These are phyloP conservation scores for Drosophila nebulosa DNA, from an alignment of 1,140 invertebrate species.

Conservation along the genomic window DNA sequence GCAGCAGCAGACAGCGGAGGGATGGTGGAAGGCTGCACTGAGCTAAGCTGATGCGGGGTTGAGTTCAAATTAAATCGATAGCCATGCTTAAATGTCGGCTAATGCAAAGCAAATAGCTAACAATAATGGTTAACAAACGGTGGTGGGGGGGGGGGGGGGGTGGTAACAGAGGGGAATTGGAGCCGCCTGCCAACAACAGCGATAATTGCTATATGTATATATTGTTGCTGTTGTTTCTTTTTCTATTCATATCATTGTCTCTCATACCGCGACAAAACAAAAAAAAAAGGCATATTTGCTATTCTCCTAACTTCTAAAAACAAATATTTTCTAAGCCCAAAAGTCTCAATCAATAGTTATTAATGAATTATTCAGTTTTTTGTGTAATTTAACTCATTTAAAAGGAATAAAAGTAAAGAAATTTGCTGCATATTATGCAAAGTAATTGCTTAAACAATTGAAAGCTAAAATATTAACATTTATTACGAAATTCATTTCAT, in stretches of 20 bases:
- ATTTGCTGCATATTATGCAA: no score
- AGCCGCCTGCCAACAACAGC: slow-evolving; percentile 72
- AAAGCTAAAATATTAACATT: no score
- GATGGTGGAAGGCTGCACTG: not conserved
- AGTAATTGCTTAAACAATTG: no score
- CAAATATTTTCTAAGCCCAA: no score
- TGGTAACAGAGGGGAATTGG: slow-evolving; percentile 15
- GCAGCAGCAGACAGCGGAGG: not conserved
- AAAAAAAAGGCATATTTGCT: not conserved
- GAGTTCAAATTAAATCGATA: slow-evolving; percentile 74
- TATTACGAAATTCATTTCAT: no score
- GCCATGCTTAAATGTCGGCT: slow-evolving; percentile 76
- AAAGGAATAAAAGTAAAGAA: no score
- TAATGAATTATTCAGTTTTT: no score
- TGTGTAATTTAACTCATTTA: no score
- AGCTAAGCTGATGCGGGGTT: not conserved
- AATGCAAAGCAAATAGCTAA: slow-evolving; percentile 76
- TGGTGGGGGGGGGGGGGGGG: slow-evolving; percentile 15
- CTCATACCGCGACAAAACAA: not conserved
- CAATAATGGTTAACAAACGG: slow-evolving; percentile 48
- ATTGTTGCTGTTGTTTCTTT: not conserved
- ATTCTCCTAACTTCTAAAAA: no score
- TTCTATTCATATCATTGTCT: not conserved
- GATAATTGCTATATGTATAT: slow-evolving; percentile 67
- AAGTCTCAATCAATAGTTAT: no score